Conservation (phyloP, 1,140 invertebrate genomes). For the Rhopalosiphum maidis region DNA sequence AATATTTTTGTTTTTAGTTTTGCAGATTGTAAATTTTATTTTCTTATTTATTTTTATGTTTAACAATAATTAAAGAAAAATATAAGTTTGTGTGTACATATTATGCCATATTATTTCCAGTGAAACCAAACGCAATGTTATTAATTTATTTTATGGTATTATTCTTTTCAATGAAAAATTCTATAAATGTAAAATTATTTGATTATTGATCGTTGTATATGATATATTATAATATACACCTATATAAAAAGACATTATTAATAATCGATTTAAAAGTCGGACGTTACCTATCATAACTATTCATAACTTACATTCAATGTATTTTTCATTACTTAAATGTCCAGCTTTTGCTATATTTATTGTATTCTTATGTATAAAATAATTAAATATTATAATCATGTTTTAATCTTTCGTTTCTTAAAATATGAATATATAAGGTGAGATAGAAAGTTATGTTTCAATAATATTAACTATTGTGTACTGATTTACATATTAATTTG, state of each 20-base stretch:
- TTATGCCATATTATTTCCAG: not conserved
- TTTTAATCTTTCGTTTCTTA: too few species aligned
- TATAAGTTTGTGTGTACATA: not conserved
- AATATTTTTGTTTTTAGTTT: not conserved
- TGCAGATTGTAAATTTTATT: not conserved
- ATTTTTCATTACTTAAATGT: not conserved
- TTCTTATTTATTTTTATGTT: not conserved
- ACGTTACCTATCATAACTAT: not conserved
- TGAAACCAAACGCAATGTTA: not conserved
- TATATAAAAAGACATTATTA: not conserved
- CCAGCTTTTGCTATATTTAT: not conserved
- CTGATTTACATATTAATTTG: not conserved
- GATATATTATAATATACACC: not conserved
- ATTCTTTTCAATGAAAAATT: not conserved
- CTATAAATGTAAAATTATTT: not conserved
- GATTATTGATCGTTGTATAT: not conserved
- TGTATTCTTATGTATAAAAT: not conserved
- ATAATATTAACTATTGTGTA: not conserved
- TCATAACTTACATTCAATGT: not conserved
- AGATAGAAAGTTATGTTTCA: too few species aligned
- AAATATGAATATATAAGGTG: too few species aligned
- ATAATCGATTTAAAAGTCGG: not conserved
- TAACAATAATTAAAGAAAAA: not conserved
- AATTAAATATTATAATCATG: not conserved
- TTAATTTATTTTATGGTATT: not conserved